phyloP scores from a whole-genome alignment of 2,888 invertebrate genomes.

The Orgyia antiqua region DNA sequence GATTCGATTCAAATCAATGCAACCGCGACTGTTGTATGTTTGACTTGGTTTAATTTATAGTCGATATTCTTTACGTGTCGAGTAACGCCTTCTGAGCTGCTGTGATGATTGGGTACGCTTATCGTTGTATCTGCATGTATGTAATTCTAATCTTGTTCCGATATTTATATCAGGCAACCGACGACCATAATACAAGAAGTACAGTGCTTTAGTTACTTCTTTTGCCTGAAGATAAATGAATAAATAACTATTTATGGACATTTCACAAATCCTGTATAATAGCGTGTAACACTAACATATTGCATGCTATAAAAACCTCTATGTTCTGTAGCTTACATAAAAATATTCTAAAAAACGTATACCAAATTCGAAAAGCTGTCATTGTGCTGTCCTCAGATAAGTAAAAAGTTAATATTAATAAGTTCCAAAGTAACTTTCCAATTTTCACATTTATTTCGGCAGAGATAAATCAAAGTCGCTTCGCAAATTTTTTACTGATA shows the following conservation, averaged over 20 bases:
- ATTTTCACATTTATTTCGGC: conserved; percentile 19
- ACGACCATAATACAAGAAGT: too few species aligned
- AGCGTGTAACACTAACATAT: too few species aligned
- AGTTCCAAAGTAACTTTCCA: conserved; percentile 20
- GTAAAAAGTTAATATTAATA: conserved; percentile 29
- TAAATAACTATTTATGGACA: too few species aligned
- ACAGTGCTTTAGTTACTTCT: too few species aligned
- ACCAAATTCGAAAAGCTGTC: too few species aligned
- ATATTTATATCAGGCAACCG: conserved; percentile 6
- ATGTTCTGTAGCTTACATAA: too few species aligned
- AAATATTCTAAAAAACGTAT: too few species aligned
- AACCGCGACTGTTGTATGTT: conserved; percentile 52
- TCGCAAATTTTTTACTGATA: conserved; percentile 27
- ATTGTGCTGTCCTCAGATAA: conserved; percentile 13
- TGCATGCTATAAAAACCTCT: too few species aligned
- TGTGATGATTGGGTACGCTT: conserved; percentile 51
- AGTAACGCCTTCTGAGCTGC: conserved; percentile 53
- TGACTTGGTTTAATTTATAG: conserved; percentile 66
- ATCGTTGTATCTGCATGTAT: conserved; percentile 38
- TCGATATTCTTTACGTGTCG: conserved; percentile 48
- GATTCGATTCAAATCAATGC: conserved; percentile 47
- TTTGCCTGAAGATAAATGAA: too few species aligned
- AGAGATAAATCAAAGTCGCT: conserved; percentile 12
- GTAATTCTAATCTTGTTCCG: conserved; percentile 24
- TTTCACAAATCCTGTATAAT: too few species aligned